These are phyloP conservation scores for Psammodynastes pulverulentus DNA, from an alignment of 2,113 vertebrate genomes.

Conservation along the genomic window DNA sequence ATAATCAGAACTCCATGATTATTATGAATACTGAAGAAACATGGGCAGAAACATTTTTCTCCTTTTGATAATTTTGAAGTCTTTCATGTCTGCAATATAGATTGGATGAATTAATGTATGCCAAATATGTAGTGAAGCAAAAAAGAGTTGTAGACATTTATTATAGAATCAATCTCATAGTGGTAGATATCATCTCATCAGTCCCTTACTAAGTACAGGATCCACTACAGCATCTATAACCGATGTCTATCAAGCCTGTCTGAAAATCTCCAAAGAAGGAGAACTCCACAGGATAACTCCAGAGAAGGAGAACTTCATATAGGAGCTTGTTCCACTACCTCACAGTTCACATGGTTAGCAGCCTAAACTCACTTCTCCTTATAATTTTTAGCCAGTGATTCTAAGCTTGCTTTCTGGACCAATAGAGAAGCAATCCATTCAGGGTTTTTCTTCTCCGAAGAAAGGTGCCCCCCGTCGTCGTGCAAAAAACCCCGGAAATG, in stretches of 20 bases:
- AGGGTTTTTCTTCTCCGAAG: too few species aligned
- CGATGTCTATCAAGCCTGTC: background rate
- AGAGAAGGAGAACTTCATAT: background rate
- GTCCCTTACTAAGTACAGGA: background rate
- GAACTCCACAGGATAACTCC: background rate
- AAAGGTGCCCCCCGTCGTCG: too few species aligned
- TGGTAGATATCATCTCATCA: background rate
- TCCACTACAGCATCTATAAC: background rate
- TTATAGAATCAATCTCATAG: background rate
- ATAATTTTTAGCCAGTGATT: background rate
- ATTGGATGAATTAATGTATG: background rate
- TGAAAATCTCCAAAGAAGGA: background rate
- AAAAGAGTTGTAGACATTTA: background rate
- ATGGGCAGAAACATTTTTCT: too few species aligned
- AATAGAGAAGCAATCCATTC: background rate
- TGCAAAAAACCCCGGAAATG: too few species aligned
- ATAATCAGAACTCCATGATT: background rate
- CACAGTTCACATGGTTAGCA: background rate
- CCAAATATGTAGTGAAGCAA: background rate
- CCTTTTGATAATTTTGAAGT: background rate
- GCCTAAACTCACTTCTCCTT: background rate
- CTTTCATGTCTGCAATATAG: background rate
- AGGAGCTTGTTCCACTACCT: background rate
- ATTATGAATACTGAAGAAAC: background rate
- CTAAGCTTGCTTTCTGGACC: background rate